Evolutionary conservation across 1,140 invertebrate species (phyloP), one percentile per base, ranked within the genome.

Genomic region (Lepidotrigona ventralis): DNA sequence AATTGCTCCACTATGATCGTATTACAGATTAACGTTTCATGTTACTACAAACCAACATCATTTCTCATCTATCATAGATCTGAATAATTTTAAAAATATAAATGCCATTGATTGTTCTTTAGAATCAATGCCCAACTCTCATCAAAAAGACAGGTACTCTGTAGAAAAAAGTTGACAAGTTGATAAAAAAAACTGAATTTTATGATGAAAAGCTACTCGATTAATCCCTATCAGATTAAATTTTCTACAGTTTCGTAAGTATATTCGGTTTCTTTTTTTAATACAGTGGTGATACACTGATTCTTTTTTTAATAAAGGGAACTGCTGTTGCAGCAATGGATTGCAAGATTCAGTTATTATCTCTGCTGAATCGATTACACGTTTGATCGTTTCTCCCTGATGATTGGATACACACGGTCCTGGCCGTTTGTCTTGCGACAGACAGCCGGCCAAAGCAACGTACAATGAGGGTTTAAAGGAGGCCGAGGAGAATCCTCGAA

Each of bases 401-500:
- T 39, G 64, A 81, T 84, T 56, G 63, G 69, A 68, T 64, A 26
- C 58, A n/a, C 53, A 8, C 9, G 23, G 56, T 66, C 70, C 53
- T 46, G 29, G 5, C 11, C n/a, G 39, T 68, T 53, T 54, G 29
- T 56, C 58, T 88, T 75, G 26, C 72, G 79, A 73, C 76, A 88
- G 56, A 77, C 73, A 58, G 71, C 23, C 74, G 64, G 53, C 8
- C 23, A 29, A 54, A 29, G 51, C 26, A 63, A 74, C 70, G 72
- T 63, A 78, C 73, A 88, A 86, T 84, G 84, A 84, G 79, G 51
- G 68, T 70, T 60, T 74, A 56, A 69, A 69, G 33, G 73, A 81
- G 64, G 81, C 77, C 53, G 84, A 71, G 69, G 60, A 56, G 74
- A 81, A 86, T 85, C 66, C 68, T 83, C 73, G 72, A 90, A 90